Conservation (phyloP, 2,113 vertebrate species). For the Lasiurus cinereus region DNA sequence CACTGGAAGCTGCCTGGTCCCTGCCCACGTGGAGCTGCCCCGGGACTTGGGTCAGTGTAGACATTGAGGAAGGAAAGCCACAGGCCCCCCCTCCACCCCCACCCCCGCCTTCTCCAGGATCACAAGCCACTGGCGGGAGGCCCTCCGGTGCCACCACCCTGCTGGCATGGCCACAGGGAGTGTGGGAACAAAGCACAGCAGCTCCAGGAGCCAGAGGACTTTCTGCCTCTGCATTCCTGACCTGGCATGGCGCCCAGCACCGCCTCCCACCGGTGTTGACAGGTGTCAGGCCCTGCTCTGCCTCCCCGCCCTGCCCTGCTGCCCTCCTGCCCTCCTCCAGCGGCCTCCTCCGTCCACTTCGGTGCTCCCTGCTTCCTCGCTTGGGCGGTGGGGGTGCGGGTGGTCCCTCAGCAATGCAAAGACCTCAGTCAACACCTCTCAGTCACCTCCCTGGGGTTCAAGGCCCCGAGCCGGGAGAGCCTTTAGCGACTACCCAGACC, state of each 20-base stretch:
- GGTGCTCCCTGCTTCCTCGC: background rate
- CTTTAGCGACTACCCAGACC: background rate
- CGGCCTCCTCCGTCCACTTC: background rate
- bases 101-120: background rate
- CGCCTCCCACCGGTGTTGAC: rapidly evolving
- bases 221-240: background rate
- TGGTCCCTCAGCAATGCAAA: background rate
- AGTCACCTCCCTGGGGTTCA: background rate
- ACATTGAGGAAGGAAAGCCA: background rate
- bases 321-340: background rate
- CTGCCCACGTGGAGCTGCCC: background rate
- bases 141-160: background rate
- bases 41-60: background rate
- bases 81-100: background rate
- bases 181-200: background rate
- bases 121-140: background rate
- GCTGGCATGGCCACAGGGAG: background rate
- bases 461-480: background rate
- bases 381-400: background rate
- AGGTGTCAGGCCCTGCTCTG: background rate
- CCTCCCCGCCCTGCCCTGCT: background rate
- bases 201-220: background rate
- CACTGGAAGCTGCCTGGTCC: background rate
- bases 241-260: rapidly evolving
- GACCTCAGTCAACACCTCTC: background rate